Evolutionary conservation across 2,888 invertebrate species (phyloP).

Genomic region (Drosophila aldrichi): DNA sequence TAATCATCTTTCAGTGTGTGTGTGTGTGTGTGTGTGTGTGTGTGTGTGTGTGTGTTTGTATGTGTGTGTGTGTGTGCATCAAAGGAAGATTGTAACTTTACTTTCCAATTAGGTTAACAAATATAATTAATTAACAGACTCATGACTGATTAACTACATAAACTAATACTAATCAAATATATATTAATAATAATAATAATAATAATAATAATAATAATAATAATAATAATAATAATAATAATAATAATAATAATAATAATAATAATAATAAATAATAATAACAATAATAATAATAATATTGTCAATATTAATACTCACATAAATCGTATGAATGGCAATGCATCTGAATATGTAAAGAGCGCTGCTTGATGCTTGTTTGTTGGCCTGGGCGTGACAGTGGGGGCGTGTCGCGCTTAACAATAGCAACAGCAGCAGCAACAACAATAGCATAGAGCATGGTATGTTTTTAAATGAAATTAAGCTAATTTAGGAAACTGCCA

Average conservation of each 20-base stretch:
- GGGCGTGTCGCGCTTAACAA: not conserved
- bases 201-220: not conserved
- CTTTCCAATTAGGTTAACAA: conserved; percentile 68
- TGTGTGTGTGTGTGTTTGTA: not conserved
- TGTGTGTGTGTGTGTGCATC: not conserved
- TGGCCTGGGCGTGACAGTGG: not conserved
- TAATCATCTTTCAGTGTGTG: not conserved
- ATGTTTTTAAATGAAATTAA: conserved; percentile 79
- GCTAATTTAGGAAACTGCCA: conserved; percentile 74
- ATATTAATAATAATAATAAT: conserved; percentile 9
- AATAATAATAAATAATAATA: not conserved
- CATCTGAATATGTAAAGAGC: not conserved
- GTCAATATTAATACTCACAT: conserved; percentile 3
- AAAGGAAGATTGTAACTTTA: not conserved
- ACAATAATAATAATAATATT: conserved; percentile 7
- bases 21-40: not conserved
- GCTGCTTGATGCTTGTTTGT: conserved; percentile 1
- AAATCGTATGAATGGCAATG: conserved; percentile 16
- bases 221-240: conserved; percentile 7
- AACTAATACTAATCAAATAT: not conserved
- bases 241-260: conserved; percentile 11
- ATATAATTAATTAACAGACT: conserved; percentile 72
- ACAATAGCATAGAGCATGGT: conserved; percentile 22
- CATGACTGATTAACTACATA: conserved; percentile 67
- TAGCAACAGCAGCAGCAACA: not conserved